Evolutionary conservation across 2,888 invertebrate genomes (phyloP).

Genomic region (Torymus auratus): DNA sequence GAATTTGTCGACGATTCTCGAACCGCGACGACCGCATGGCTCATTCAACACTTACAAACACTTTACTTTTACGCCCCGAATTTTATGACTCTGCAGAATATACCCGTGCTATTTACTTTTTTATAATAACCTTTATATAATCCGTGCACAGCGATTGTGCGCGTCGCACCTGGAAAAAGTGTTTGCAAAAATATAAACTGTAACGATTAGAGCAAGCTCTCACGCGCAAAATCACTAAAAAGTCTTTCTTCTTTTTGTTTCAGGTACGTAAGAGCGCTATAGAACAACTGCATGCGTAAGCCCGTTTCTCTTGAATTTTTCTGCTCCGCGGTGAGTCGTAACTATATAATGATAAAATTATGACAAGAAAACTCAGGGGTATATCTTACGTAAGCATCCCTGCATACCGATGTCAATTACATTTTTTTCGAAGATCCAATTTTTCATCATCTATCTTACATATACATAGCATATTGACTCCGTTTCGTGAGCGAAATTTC

Average conservation of each 20-base stretch:
- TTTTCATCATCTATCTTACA: too few species aligned
- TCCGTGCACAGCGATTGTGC: too few species aligned
- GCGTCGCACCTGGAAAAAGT: not conserved
- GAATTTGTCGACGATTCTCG: slow-evolving; percentile 32
- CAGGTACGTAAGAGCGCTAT: slow-evolving; percentile 40
- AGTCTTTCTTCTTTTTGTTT: slow-evolving; percentile 30
- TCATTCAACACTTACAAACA: slow-evolving; percentile 28
- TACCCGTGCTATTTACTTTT: slow-evolving; percentile 4
- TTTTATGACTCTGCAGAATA: slow-evolving; percentile 15
- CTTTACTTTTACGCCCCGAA: slow-evolving; percentile 9
- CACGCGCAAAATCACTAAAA: not conserved
- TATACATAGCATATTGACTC: too few species aligned
- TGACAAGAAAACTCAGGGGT: not conserved
- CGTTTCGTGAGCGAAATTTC: too few species aligned
- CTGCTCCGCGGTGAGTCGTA: slow-evolving; percentile 11
- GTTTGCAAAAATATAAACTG: slow-evolving; percentile 10
- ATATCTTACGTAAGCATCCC: too few species aligned
- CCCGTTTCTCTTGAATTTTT: slow-evolving; percentile 11
- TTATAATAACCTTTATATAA: slow-evolving; percentile 30
- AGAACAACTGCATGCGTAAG: not conserved
- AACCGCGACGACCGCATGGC: not conserved
- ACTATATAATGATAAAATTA: not conserved
- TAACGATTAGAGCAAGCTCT: not conserved
- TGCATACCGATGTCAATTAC: too few species aligned
- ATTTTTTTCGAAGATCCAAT: too few species aligned